Conservation (phyloP, 2,113 vertebrate genomes). For the Chamaetylas fuelleborni region DNA sequence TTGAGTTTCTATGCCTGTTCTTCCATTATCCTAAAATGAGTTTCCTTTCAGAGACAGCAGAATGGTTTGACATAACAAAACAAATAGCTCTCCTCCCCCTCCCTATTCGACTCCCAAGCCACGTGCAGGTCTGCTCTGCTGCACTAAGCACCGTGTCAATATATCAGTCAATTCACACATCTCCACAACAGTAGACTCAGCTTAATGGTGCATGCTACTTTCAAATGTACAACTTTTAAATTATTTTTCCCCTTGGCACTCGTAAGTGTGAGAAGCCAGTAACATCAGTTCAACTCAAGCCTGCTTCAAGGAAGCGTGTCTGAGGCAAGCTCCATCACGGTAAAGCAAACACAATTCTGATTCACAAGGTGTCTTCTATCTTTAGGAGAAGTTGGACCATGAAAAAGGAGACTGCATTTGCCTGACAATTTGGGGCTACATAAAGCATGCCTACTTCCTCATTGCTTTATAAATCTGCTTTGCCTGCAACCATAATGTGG, state of each 20-base stretch:
- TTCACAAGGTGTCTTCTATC: not conserved
- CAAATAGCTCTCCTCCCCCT: constrained; percentile 45
- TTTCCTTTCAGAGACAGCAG: constrained; percentile 56
- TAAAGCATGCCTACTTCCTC: not conserved
- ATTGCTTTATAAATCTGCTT: not conserved
- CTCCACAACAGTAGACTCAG: constrained; percentile 6
- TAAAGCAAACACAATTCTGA: not conserved
- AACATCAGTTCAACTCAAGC: not conserved
- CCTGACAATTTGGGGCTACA: not conserved
- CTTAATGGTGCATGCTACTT: constrained; percentile 39
- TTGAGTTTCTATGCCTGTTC: constrained; percentile 39
- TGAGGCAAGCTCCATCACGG: not conserved
- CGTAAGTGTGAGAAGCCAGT: not conserved
- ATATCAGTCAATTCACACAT: constrained; percentile 43
- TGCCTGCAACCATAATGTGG: not conserved
- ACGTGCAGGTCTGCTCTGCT: constrained; percentile 26
- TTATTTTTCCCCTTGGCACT: not conserved
- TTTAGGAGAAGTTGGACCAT: not conserved
- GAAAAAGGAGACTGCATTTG: not conserved
- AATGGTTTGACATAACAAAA: constrained; percentile 55
- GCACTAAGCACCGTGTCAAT: constrained; percentile 5
- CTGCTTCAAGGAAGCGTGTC: not conserved
- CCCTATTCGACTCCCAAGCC: constrained; percentile 26
- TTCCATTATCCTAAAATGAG: constrained; percentile 61
- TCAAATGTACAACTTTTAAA: constrained; percentile 15